phyloP scores from a whole-genome alignment of 2,797 vertebrate species.

The Myioborus miniatus region DNA sequence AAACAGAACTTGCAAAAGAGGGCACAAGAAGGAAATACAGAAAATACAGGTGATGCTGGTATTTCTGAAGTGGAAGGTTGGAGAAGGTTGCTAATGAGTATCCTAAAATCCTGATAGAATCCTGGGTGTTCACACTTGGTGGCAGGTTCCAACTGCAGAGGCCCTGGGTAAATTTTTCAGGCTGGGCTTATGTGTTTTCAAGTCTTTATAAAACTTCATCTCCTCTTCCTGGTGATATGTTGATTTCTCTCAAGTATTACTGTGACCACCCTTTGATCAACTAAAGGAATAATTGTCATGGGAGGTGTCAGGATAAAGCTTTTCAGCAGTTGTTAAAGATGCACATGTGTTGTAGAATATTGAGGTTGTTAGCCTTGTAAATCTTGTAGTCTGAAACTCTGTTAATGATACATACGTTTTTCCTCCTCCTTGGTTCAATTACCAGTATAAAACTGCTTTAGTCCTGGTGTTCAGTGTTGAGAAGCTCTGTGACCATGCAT shows the following conservation, averaged over 20 bases:
- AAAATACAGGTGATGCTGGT: background rate
- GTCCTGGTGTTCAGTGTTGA: background rate
- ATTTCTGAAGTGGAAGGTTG: background rate
- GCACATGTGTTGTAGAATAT: background rate
- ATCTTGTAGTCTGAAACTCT: background rate
- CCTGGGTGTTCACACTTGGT: background rate
- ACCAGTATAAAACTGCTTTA: background rate
- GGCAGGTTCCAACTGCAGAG: background rate
- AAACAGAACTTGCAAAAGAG: background rate
- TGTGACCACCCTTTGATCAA: background rate
- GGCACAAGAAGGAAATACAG: background rate
- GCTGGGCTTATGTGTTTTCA: fast-evolving
- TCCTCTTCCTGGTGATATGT: background rate
- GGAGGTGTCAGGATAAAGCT: background rate
- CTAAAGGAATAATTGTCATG: background rate
- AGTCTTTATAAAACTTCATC: background rate
- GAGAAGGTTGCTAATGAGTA: background rate
- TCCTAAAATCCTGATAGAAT: background rate
- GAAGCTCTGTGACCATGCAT: background rate
- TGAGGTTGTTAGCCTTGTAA: background rate
- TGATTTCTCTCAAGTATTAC: background rate
- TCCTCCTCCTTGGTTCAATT: background rate
- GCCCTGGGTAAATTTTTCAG: background rate
- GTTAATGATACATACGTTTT: background rate
- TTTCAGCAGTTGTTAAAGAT: background rate